Evolutionary conservation across 2,888 invertebrate genomes (phyloP).

Genomic region (Eupithecia tripunctaria): DNA sequence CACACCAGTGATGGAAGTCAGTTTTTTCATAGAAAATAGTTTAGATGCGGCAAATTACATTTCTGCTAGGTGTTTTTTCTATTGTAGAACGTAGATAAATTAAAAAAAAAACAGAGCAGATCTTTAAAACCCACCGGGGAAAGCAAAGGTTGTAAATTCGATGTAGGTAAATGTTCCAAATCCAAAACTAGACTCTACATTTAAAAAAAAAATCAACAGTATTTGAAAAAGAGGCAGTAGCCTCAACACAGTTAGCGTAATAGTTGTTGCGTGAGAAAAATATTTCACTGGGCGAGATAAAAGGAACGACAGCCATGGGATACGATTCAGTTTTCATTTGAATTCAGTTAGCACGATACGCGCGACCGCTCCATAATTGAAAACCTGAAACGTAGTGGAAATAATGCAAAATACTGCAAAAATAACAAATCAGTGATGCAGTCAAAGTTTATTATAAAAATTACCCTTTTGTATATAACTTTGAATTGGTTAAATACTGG

Average conservation of each 20-base stretch:
- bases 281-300: slow-evolving; percentile 41
- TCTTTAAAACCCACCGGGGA: too few species aligned
- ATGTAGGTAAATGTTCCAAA: background rate
- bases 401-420: slow-evolving; percentile 12
- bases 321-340: slow-evolving; percentile 51
- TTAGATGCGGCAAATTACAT: background rate
- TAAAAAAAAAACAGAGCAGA: too few species aligned
- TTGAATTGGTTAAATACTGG: background rate
- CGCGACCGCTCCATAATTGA: slow-evolving; percentile 19
- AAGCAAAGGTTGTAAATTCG: too few species aligned
- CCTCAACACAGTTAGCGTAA: background rate
- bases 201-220: background rate
- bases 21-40: too few species aligned
- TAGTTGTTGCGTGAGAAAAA: background rate
- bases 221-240: too few species aligned
- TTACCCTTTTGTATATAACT: background rate
- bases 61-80: background rate
- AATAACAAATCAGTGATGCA: slow-evolving; percentile 5
- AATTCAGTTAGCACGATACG: slow-evolving; percentile 44
- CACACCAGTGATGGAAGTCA: too few species aligned
- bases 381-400: slow-evolving; percentile 13
- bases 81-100: background rate
- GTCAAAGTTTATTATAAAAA: background rate
- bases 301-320: slow-evolving; percentile 39
- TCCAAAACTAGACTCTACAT: background rate